Evolutionary conservation across 2,888 invertebrate species (phyloP).

Genomic region (Agrilus biguttatus): DNA sequence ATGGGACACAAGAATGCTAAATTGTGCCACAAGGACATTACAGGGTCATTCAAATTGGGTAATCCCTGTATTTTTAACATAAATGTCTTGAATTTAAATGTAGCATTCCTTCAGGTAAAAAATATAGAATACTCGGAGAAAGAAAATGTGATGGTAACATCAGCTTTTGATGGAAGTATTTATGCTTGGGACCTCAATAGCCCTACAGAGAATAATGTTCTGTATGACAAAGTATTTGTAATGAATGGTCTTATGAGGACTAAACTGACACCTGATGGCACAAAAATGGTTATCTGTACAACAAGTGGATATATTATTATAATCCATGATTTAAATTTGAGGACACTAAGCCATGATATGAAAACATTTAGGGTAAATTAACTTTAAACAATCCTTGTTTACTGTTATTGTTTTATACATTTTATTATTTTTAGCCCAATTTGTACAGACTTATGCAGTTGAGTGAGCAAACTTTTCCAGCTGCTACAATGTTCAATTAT

Average conservation of each 20-base stretch:
- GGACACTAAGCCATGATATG: slow-evolving; percentile 64
- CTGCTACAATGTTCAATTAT: slow-evolving; percentile 67
- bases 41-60: slow-evolving; percentile 88
- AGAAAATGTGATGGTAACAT: slow-evolving; percentile 74
- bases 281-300: slow-evolving; percentile 81
- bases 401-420: background rate
- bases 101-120: slow-evolving; percentile 40
- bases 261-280: slow-evolving; percentile 70
- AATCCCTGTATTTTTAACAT: background rate
- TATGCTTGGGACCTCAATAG: slow-evolving; percentile 90
- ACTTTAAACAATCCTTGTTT: background rate
- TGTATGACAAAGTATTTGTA: slow-evolving; percentile 72
- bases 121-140: slow-evolving; percentile 85
- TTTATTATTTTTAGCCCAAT: slow-evolving; percentile 52
- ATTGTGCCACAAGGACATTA: slow-evolving; percentile 58
- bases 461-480: slow-evolving; percentile 67
- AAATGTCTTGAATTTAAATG: background rate
- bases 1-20: slow-evolving; percentile 84
- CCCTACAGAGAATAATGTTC: slow-evolving; percentile 60
- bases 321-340: slow-evolving; percentile 75
- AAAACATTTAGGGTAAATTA: slow-evolving; percentile 62
- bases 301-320: slow-evolving; percentile 81
- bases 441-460: slow-evolving; percentile 81
- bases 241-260: slow-evolving; percentile 77
- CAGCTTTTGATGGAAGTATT: slow-evolving; percentile 86